A percentile compares a stretch with the other conserved stretches of the same genome.
These are phyloP conservation scores for Dinothrombium tinctorium DNA, from an alignment of 1,140 invertebrate genomes.

Conservation along the genomic window DNA sequence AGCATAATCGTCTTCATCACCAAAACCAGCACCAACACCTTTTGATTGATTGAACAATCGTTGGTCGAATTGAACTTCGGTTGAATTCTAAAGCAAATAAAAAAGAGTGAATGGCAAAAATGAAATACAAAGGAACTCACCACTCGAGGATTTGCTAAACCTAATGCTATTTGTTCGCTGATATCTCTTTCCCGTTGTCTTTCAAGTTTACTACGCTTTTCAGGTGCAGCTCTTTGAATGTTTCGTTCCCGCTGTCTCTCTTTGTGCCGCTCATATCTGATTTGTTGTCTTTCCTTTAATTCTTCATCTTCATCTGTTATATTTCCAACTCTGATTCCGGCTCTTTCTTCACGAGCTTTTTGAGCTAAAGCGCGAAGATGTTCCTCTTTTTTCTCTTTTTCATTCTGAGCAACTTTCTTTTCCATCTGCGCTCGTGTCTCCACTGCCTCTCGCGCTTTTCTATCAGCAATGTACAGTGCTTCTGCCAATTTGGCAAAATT, in stretches of 20 bases:
- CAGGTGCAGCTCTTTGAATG: slow-evolving; percentile 70
- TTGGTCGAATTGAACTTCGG: slow-evolving; percentile 79
- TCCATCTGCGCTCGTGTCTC: slow-evolving; percentile 87
- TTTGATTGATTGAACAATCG: slow-evolving; percentile 81
- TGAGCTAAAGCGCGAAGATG: slow-evolving; percentile 73
- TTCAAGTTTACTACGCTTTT: slow-evolving; percentile 71
- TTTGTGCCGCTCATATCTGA: slow-evolving; percentile 67
- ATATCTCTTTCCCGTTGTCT: slow-evolving; percentile 86
- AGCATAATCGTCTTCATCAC: slow-evolving; percentile 90
- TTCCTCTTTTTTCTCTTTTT: slow-evolving; percentile 96
- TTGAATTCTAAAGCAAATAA: too few relatives aligned
- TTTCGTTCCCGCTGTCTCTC: slow-evolving; percentile 79
- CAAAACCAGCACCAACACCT: slow-evolving; percentile 89
- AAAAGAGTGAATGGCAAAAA: too few relatives aligned
- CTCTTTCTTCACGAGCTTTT: slow-evolving; percentile 79
- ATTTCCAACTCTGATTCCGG: slow-evolving; percentile 37
- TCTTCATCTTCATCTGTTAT: slow-evolving; percentile 35
- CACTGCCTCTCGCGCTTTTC: slow-evolving; percentile 78
- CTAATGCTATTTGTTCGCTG: slow-evolving; percentile 92
- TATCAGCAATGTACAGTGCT: slow-evolving; percentile 88
- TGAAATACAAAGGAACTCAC: background rate
- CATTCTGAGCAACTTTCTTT: slow-evolving; percentile 85
- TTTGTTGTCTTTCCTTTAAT: slow-evolving; percentile 59
- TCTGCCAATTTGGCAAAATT: slow-evolving; percentile 97
- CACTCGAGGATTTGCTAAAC: slow-evolving; percentile 64